Conservation (phyloP, 1,140 invertebrate genomes). For the Parapsyche elsis region DNA sequence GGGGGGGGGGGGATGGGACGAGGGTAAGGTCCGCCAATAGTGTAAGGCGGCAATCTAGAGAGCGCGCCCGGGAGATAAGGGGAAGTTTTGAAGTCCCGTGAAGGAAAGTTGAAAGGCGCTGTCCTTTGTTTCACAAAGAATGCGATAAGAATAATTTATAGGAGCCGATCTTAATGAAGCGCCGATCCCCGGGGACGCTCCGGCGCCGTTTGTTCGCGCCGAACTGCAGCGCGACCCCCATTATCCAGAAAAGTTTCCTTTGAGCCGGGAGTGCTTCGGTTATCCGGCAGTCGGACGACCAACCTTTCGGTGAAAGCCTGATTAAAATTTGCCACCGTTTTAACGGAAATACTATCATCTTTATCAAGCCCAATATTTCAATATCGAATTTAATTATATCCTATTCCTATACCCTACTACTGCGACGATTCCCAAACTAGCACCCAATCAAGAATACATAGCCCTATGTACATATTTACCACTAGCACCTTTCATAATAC, state of each 20-base stretch:
- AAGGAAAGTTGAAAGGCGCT: slow-evolving; percentile 57
- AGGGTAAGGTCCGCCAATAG: slow-evolving; percentile 2
- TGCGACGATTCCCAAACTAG: no score
- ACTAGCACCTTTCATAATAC: no score
- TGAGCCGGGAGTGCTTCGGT: not conserved
- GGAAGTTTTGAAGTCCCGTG: slow-evolving; percentile 55
- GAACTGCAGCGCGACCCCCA: slow-evolving; percentile 40
- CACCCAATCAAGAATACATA: no score
- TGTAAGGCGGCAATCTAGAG: slow-evolving; percentile 12
- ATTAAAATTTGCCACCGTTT: no score
- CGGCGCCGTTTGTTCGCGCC: slow-evolving; percentile 46
- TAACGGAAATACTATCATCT: no score
- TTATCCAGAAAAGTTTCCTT: slow-evolving; percentile 24
- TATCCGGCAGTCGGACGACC: not conserved
- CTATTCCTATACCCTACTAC: no score
- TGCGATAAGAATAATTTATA: slow-evolving; percentile 57
- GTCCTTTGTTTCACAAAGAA: slow-evolving; percentile 57
- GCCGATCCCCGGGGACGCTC: slow-evolving; percentile 49
- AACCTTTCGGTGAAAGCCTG: not conserved
- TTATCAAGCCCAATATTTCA: no score
- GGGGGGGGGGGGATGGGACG: not conserved
- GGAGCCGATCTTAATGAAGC: slow-evolving; percentile 57
- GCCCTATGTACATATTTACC: no score
- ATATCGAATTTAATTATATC: no score
- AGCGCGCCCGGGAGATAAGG: slow-evolving; percentile 34